Conservation (phyloP, 1,140 invertebrate species). For the Anastrepha ludens region DNA sequence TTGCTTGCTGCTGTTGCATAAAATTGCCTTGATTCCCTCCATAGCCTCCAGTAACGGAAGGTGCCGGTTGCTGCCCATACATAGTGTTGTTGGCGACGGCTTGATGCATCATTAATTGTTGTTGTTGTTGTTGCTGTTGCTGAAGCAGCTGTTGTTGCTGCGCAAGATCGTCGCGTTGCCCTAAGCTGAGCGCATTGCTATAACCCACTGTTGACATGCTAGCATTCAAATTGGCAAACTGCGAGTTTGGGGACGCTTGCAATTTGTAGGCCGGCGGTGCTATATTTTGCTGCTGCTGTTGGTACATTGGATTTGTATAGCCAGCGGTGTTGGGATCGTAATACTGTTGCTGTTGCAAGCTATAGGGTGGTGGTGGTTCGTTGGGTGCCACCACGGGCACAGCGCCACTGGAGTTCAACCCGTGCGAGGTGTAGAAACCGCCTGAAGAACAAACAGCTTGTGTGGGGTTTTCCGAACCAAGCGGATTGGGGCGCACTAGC, state of each 20-base stretch:
- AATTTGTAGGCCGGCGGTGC: slow-evolving; percentile 70
- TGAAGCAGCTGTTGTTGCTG: slow-evolving; percentile 45
- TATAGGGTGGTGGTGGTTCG: slow-evolving; percentile 71
- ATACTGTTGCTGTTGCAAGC: slow-evolving; percentile 69
- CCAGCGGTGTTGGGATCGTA: slow-evolving; percentile 69
- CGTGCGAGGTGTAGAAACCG: slow-evolving; percentile 61
- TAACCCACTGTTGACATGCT: slow-evolving; percentile 59
- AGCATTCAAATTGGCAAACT: slow-evolving; percentile 61
- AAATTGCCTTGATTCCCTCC: slow-evolving; percentile 12
- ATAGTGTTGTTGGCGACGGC: neutral
- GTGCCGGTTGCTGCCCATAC: slow-evolving; percentile 36
- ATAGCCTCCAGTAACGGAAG: neutral
- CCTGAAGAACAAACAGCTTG: slow-evolving; percentile 65
- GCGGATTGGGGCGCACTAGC: slow-evolving; percentile 64
- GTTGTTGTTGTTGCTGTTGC: slow-evolving; percentile 54
- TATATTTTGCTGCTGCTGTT: slow-evolving; percentile 69
- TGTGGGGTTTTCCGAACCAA: slow-evolving; percentile 70
- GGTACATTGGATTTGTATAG: slow-evolving; percentile 72
- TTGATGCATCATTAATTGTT: slow-evolving; percentile 57
- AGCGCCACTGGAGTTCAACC: neutral
- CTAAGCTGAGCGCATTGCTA: neutral
- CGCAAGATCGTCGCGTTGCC: neutral
- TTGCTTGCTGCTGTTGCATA: slow-evolving; percentile 43
- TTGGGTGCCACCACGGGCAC: slow-evolving; percentile 61
- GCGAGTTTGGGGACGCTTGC: slow-evolving; percentile 70